Evolutionary conservation across 2,113 vertebrate species (phyloP).

Genomic region (Heterotis niloticus): DNA sequence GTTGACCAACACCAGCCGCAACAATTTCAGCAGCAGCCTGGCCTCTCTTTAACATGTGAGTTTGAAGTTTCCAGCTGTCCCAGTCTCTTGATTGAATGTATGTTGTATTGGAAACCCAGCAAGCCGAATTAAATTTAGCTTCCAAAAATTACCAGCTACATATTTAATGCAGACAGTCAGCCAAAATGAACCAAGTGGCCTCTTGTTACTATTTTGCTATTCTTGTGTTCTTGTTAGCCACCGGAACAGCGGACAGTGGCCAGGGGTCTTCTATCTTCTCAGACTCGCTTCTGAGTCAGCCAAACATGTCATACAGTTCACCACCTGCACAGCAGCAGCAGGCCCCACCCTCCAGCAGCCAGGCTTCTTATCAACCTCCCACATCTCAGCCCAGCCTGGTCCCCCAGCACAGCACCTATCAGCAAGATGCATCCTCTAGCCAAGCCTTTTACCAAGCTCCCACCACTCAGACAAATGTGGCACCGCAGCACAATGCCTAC

Average conservation of each 20-base stretch:
- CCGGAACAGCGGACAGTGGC: conserved; percentile 82
- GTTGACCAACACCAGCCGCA: conserved; percentile 83
- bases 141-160: background rate
- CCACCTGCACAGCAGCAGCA: conserved; percentile 59
- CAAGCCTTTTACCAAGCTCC: conserved; percentile 6
- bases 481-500: conserved; percentile 49
- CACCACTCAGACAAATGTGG: conserved; percentile 28
- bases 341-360: conserved; percentile 58
- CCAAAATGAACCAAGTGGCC: background rate
- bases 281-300: conserved; percentile 77
- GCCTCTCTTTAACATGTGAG: conserved; percentile 78
- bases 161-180: background rate
- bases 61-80: conserved; percentile 21
- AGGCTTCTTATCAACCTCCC: conserved; percentile 60
- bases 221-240: conserved; percentile 60
- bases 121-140: too few relatives aligned
- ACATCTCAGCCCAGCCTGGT: conserved; percentile 46
- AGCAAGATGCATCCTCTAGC: conserved; percentile 37
- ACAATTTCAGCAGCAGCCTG: conserved; percentile 78
- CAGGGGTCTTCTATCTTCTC: conserved; percentile 87
- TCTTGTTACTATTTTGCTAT: background rate
- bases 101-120: background rate
- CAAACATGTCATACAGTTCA: conserved; percentile 78
- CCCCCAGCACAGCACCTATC: conserved; percentile 50
- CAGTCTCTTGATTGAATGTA: background rate